Evolutionary conservation across 2,113 vertebrate genomes (phyloP), one percentile per base, ranked within the genome.

Genomic region (Harpagus bidentatus): DNA sequence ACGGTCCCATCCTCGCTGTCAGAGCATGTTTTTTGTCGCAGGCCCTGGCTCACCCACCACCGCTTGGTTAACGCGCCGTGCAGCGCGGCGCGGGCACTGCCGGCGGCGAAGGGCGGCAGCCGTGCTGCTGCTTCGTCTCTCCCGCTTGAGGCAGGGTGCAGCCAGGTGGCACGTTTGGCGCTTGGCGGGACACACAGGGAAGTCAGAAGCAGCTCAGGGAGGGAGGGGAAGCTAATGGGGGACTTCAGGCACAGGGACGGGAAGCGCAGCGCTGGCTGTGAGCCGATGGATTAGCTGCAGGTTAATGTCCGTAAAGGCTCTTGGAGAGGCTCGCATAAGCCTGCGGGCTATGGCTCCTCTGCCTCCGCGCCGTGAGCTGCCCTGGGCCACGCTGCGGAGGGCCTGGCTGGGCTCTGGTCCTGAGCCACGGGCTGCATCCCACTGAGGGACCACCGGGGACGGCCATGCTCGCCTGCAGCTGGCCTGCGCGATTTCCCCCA

Each of bases 341-440:
- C 70, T 65, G 32, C 9, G 1, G 1, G 40, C 55, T 79, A 52
- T 80, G 45, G 8, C 36, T 92, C 5, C 69, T 77, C 36, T 32
- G 25, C 45, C 43, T 65, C 78, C 0, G 3, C 1, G 1, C 28
- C 0, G 0, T 43, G 34, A 76, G 15, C n/a, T 23, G 13, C 5
- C 14, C 47, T 34, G 13, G 29, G 16, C 21, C 1, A 1, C 0
- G 2, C 67, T 76, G 36, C 1, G 2, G 32, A 45, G 29, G 71
- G 19, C 36, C 67, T 59, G 66, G 23, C 56, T 50, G 45, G 62
- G 8, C 62, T 74, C 50, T 40, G 45, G 42, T 56, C 36, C 47
- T 47, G 62, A 47, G 31, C n/a, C 4, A 1, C 1, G 11, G 25
- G 47, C 47, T 14, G 8, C 3, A 12, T 69, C 32, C 31, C 1